phyloP scores from a whole-genome alignment of 2,113 vertebrate species.

The Synchiropus splendidus region DNA sequence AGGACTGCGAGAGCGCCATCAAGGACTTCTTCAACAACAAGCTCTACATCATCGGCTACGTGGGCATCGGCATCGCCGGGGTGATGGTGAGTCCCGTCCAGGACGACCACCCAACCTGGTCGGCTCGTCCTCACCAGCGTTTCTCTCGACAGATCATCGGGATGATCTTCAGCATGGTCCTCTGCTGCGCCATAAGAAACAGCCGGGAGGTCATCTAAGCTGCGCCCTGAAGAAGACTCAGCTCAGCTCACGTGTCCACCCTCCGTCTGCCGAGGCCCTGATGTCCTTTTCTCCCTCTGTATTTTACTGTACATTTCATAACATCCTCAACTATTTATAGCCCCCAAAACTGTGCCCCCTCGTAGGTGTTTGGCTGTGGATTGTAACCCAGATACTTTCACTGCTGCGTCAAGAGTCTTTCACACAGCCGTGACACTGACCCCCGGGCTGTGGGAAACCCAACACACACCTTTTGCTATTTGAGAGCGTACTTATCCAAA shows the following conservation, averaged over 20 bases:
- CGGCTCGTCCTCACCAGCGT: not conserved
- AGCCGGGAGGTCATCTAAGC: constrained; percentile 83
- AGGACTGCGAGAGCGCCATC: constrained; percentile 84
- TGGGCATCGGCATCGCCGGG: constrained; percentile 87
- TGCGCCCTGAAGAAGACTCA: not conserved
- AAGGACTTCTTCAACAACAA: constrained; percentile 73
- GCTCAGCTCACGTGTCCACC: constrained; percentile 18
- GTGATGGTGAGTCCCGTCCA: constrained; percentile 89
- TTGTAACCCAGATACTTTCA: constrained; percentile 20
- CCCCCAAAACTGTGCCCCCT: constrained; percentile 19
- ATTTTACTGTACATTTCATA: constrained; percentile 8
- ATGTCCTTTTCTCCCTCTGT: not conserved
- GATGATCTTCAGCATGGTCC: constrained; percentile 98
- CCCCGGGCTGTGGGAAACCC: constrained; percentile 33
- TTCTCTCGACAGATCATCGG: constrained; percentile 78
- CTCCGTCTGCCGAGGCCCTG: not conserved
- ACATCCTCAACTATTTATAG: too few relatives aligned
- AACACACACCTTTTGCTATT: too few relatives aligned
- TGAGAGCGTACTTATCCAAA: too few relatives aligned
- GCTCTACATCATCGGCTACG: constrained; percentile 85
- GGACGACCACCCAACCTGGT: not conserved
- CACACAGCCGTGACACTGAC: constrained; percentile 40
- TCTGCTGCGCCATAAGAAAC: constrained; percentile 92
- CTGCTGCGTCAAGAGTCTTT: constrained; percentile 28
- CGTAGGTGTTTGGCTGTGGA: constrained; percentile 22